Evolutionary conservation across 1,140 invertebrate species (phyloP).

Genomic region (Sinella curviseta): DNA sequence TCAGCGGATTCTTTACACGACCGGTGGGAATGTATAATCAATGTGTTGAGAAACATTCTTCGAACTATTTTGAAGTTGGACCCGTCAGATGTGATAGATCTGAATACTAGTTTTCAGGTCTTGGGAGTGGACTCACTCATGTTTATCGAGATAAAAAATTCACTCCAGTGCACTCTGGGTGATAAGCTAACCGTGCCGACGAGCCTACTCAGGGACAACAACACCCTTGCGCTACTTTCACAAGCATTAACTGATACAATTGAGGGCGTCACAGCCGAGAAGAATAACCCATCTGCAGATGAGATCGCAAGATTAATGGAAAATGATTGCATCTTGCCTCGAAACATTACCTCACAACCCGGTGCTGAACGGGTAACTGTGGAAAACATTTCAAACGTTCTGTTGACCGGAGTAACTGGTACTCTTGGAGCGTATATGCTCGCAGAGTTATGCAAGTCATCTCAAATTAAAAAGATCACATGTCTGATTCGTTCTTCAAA

Average conservation of each 20-base stretch:
- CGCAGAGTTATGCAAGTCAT: background rate
- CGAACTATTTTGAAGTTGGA: background rate
- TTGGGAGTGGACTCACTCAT: background rate
- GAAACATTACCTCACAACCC: background rate
- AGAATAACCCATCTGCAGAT: background rate
- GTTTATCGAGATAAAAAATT: conserved; percentile 16
- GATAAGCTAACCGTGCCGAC: background rate
- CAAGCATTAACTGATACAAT: background rate
- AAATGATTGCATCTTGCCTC: background rate
- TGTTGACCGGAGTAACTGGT: background rate
- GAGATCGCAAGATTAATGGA: background rate
- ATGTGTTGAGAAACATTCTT: background rate
- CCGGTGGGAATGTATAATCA: background rate
- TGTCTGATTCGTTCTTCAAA: background rate
- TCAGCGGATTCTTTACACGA: background rate
- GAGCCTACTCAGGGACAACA: background rate
- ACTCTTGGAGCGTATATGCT: conserved; percentile 12
- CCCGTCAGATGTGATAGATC: background rate
- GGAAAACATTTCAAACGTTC: background rate
- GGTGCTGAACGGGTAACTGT: background rate
- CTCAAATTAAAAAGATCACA: background rate
- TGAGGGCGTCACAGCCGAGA: background rate
- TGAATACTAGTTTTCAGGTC: background rate
- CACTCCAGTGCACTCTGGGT: background rate
- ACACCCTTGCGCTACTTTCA: background rate